phyloP scores from a whole-genome alignment of 2,797 vertebrate species.

The Pachyuromys duprasi region DNA sequence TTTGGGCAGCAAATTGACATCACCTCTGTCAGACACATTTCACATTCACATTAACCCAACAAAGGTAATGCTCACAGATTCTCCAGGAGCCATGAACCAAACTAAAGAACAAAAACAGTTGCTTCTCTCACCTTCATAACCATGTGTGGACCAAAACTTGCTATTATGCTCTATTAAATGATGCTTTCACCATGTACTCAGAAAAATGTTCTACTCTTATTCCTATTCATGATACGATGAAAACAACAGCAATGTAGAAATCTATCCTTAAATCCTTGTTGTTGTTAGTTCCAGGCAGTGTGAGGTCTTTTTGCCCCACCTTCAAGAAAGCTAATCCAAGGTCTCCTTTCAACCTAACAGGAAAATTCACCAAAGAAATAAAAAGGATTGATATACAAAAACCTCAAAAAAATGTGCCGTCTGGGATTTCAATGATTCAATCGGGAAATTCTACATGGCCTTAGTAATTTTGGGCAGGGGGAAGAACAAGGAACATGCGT shows the following conservation, averaged over 20 bases:
- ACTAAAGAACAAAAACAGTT: background rate
- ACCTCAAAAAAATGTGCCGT: slow-evolving; percentile 40
- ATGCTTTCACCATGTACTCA: background rate
- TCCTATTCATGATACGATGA: background rate
- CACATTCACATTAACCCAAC: slow-evolving; percentile 17
- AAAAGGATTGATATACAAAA: slow-evolving; percentile 62
- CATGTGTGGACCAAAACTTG: background rate
- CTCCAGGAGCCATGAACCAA: background rate
- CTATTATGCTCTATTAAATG: background rate
- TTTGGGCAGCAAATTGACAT: background rate
- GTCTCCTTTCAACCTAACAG: slow-evolving; percentile 58
- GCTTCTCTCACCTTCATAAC: background rate
- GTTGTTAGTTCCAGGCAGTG: slow-evolving; percentile 27
- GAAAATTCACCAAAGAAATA: slow-evolving; percentile 70
- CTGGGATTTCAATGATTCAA: slow-evolving; percentile 70
- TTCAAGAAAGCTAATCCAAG: slow-evolving; percentile 63
- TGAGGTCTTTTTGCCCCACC: slow-evolving; percentile 40
- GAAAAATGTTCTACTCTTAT: slow-evolving; percentile 2
- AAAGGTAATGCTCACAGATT: background rate
- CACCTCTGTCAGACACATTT: background rate
- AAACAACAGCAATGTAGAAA: background rate
- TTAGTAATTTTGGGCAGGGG: slow-evolving; percentile 59
- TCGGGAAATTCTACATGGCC: slow-evolving; percentile 60
- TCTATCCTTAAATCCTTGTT: background rate
- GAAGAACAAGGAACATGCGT: background rate